A percentile compares a stretch with the other conserved stretches of the same genome.
These are phyloP conservation scores for Acanthis flammea DNA, from an alignment of 2,797 vertebrate genomes.

Conservation along the genomic window DNA sequence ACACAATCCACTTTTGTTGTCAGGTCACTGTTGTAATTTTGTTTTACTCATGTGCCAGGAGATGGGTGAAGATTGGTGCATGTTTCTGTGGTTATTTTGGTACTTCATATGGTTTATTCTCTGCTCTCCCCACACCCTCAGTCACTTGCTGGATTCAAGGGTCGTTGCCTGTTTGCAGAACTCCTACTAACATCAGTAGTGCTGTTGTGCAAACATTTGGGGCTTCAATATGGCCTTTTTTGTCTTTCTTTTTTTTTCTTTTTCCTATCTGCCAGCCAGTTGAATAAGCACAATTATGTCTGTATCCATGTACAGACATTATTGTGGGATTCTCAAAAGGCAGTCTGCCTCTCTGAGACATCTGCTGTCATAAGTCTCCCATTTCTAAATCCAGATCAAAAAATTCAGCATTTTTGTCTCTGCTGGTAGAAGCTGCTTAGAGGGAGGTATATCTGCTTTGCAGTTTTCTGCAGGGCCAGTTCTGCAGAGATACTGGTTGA, in stretches of 20 bases:
- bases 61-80: background rate
- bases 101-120: background rate
- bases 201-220: constrained; percentile 11
- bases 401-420: background rate
- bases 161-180: constrained; percentile 25
- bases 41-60: background rate
- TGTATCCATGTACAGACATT: rapidly evolving
- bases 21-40: background rate
- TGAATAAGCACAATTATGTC: background rate
- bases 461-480: background rate
- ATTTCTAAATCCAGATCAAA: background rate
- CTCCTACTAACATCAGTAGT: background rate
- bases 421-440: background rate
- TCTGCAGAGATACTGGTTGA: background rate
- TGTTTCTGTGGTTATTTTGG: background rate
- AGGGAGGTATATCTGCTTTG: background rate
- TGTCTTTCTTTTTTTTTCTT: background rate
- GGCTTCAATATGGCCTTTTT: background rate
- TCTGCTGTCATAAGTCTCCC: background rate
- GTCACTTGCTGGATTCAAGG: background rate
- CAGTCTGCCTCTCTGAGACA: background rate
- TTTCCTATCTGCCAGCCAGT: background rate
- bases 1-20: background rate
- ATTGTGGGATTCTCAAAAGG: background rate
- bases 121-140: background rate